Evolutionary conservation across 2,888 invertebrate genomes (phyloP).

Genomic region (Brachyopa scutellaris): DNA sequence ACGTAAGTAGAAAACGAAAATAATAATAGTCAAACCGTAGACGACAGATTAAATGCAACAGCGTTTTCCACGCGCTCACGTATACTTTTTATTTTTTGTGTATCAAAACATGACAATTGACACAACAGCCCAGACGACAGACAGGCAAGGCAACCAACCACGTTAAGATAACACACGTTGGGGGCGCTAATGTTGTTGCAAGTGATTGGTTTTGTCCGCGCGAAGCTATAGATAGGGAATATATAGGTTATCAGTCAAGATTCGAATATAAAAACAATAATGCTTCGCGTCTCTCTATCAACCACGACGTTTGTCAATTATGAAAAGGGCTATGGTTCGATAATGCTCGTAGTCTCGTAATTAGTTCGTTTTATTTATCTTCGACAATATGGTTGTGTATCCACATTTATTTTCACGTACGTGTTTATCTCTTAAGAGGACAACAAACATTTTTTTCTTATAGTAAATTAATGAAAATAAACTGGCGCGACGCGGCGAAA

Average conservation of each 20-base stretch:
- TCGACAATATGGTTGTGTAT: constrained; percentile 36
- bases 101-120: constrained; percentile 57
- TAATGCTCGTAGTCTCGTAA: constrained; percentile 59
- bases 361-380: constrained; percentile 47
- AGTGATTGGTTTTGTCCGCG: constrained; percentile 13
- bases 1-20: not conserved
- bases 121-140: constrained; percentile 39
- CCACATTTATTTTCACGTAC: constrained; percentile 21
- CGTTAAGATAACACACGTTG: constrained; percentile 60
- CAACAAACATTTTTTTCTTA: constrained; percentile 27
- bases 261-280: too few species aligned
- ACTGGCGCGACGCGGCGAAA: constrained; percentile 46
- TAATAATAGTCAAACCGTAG: not conserved
- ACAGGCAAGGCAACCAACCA: too few species aligned
- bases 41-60: constrained; percentile 16
- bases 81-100: constrained; percentile 1
- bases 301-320: constrained; percentile 28
- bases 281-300: constrained; percentile 29
- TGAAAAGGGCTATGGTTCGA: constrained; percentile 32
- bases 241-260: constrained; percentile 68
- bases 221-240: constrained; percentile 24
- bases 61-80: constrained; percentile 7
- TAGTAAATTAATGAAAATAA: constrained; percentile 24
- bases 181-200: constrained; percentile 62
- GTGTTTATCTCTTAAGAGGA: constrained; percentile 21